Evolutionary conservation across 2,888 invertebrate species (phyloP).

Genomic region (Caenorhabditis panamensis): DNA sequence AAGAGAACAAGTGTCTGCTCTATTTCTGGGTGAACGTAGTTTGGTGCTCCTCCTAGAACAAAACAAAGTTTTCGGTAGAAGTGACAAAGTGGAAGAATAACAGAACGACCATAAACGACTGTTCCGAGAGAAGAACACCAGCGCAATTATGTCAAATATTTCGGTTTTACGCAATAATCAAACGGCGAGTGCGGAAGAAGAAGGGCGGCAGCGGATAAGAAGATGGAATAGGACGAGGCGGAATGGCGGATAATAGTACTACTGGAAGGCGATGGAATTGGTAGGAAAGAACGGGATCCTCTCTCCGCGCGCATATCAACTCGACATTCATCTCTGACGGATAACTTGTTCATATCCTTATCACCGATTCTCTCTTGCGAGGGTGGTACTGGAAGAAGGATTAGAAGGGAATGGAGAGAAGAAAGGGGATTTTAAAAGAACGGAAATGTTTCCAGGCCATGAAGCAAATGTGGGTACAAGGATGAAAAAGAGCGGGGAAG

Average conservation of each 20-base stretch:
- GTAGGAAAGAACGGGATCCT: conserved; percentile 20
- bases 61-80: not conserved
- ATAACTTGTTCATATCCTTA: conserved; percentile 37
- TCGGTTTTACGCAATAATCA: conserved; percentile 8
- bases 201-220: conserved; percentile 13
- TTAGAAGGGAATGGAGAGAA: not conserved
- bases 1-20: too few relatives aligned
- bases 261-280: conserved; percentile 10
- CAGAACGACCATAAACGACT: conserved; percentile 1
- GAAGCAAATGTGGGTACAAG: conserved; percentile 15
- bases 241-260: conserved; percentile 20
- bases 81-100: not conserved
- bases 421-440: not conserved
- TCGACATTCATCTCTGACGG: conserved; percentile 33
- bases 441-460: conserved; percentile 15
- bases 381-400: not conserved
- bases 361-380: conserved; percentile 7
- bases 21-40: conserved; percentile 9
- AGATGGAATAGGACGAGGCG: conserved; percentile 1
- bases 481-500: not conserved
- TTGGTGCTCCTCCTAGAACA: not conserved
- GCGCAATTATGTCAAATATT: conserved; percentile 53
- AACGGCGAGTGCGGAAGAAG: not conserved
- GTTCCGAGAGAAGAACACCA: conserved; percentile 14
- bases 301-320: conserved; percentile 44